Conservation (phyloP, 2,113 vertebrate genomes). For the Chiloscyllium plagiosum region DNA sequence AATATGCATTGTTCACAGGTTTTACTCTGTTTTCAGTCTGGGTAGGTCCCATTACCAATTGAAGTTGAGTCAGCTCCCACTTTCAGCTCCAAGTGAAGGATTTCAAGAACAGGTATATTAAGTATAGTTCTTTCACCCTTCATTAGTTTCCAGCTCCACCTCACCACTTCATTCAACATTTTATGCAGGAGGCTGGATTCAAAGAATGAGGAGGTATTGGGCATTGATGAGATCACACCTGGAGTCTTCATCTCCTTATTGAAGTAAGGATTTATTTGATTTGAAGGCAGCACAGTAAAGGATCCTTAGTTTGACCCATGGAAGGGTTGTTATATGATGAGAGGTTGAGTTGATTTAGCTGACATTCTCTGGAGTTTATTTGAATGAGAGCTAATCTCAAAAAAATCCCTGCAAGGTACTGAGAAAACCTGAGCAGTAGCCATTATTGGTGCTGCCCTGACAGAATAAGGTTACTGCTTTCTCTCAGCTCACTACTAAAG, state of each 20-base stretch:
- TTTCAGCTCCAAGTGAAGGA: not conserved
- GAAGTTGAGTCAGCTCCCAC: not conserved
- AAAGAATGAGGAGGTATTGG: not conserved
- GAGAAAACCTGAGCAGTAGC: not conserved
- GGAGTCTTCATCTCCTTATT: not conserved
- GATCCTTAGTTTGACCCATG: not conserved
- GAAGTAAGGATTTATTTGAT: not conserved
- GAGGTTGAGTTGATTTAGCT: not conserved
- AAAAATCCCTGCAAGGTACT: too few relatives aligned
- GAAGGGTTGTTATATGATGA: not conserved
- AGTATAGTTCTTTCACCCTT: not conserved
- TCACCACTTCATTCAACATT: not conserved
- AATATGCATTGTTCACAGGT: too few relatives aligned
- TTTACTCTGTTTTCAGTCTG: too few relatives aligned
- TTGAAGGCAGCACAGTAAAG: not conserved
- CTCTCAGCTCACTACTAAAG: not conserved
- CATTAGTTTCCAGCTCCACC: not conserved
- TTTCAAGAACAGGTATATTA: not conserved
- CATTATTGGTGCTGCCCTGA: not conserved
- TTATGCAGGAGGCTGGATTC: not conserved
- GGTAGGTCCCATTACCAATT: not conserved
- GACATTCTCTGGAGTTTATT: not conserved
- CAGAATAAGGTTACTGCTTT: too few relatives aligned
- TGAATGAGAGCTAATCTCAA: too few relatives aligned
- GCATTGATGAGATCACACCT: not conserved